Percentiles rank a stretch among this genome's conserved stretches.
Evolutionary conservation across 2,888 invertebrate genomes (phyloP).

Genomic region (Gymnoscelis rufifasciata): DNA sequence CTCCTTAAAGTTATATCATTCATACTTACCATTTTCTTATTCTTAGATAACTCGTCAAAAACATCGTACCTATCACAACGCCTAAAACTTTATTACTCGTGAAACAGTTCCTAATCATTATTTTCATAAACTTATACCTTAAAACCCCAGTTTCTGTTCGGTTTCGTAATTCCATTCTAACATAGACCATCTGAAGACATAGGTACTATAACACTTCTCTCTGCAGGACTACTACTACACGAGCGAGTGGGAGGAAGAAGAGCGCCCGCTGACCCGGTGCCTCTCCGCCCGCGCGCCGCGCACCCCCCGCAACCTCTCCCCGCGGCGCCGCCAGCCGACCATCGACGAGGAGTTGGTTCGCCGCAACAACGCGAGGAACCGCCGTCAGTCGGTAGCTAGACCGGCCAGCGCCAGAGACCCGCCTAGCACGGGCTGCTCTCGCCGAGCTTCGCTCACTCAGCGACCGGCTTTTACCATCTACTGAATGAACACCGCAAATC

Average conservation of each 20-base stretch:
- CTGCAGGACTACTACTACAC: slow-evolving; percentile 62
- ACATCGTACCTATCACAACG: too few species aligned
- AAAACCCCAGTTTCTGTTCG: too few species aligned
- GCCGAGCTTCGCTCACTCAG: slow-evolving; percentile 59
- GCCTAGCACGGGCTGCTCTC: slow-evolving; percentile 50
- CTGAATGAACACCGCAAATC: slow-evolving; percentile 2
- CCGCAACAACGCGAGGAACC: slow-evolving; percentile 57
- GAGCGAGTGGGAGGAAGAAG: slow-evolving; percentile 57
- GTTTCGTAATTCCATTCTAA: too few species aligned
- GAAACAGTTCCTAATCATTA: too few species aligned
- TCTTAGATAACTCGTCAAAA: too few species aligned
- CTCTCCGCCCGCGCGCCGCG: slow-evolving; percentile 56
- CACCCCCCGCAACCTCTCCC: slow-evolving; percentile 50
- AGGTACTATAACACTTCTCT: slow-evolving; percentile 17
- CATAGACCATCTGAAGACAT: too few species aligned
- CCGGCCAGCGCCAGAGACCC: slow-evolving; percentile 60
- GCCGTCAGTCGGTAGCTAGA: slow-evolving; percentile 50
- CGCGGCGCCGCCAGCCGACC: slow-evolving; percentile 37
- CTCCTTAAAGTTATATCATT: neutral
- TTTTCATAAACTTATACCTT: too few species aligned
- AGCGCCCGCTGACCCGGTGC: slow-evolving; percentile 60
- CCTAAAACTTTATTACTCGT: too few species aligned
- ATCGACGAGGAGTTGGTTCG: slow-evolving; percentile 45
- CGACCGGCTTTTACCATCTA: slow-evolving; percentile 70
- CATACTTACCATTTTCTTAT: neutral